Evolutionary conservation across 2,113 vertebrate species (phyloP).

Genomic region (Sebastes fasciatus): DNA sequence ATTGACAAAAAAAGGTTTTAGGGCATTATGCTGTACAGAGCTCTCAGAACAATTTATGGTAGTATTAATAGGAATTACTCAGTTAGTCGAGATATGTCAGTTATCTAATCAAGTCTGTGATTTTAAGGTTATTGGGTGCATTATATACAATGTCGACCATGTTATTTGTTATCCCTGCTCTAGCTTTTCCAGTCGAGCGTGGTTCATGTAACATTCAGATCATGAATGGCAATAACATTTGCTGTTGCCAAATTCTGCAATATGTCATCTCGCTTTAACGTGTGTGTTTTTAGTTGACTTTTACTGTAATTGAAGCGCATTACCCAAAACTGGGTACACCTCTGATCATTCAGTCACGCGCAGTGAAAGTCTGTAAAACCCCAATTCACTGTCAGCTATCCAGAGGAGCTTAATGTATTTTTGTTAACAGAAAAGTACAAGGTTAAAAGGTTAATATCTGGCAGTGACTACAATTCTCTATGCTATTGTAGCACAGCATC

Average conservation of each 20-base stretch:
- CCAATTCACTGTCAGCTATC: conserved; percentile 47
- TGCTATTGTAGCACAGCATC: conserved; percentile 49
- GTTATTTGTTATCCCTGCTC: not conserved
- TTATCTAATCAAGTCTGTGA: conserved; percentile 19
- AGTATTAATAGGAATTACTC: conserved; percentile 32
- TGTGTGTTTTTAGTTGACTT: conserved; percentile 37
- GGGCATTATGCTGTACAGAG: conserved; percentile 16
- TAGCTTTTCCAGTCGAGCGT: not conserved
- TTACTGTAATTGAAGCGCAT: conserved; percentile 58
- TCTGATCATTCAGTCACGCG: conserved; percentile 49
- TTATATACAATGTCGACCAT: not conserved
- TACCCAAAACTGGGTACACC: conserved; percentile 58
- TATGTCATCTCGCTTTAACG: conserved; percentile 12
- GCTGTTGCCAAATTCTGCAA: not conserved
- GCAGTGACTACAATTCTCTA: conserved; percentile 57
- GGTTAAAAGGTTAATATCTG: conserved; percentile 75
- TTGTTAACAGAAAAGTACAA: conserved; percentile 68
- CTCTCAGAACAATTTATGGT: conserved; percentile 17
- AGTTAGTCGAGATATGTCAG: conserved; percentile 18
- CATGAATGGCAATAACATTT: conserved; percentile 2
- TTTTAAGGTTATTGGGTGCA: not conserved
- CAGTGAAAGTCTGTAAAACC: conserved; percentile 47
- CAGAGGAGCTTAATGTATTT: conserved; percentile 60
- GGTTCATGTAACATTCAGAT: conserved; percentile 26
- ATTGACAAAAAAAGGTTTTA: conserved; percentile 17